Conservation (phyloP, 2,888 invertebrate species). For the Drosophila colorata region DNA sequence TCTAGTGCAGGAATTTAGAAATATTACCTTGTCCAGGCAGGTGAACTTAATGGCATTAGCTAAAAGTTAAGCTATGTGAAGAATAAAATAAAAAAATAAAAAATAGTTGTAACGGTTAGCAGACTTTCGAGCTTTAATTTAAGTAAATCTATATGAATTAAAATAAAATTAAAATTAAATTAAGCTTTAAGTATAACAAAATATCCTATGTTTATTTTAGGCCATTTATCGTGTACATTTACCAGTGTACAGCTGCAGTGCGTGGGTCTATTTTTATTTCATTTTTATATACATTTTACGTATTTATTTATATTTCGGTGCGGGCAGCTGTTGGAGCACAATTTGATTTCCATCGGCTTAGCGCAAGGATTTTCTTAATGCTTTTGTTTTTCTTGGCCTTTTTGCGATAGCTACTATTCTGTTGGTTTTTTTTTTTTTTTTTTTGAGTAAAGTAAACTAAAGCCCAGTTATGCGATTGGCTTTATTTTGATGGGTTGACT, state of each 20-base stretch:
- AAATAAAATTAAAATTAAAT: no score
- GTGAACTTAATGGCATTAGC: neutral
- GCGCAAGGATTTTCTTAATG: constrained; percentile 56
- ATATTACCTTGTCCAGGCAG: neutral
- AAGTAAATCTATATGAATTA: no score
- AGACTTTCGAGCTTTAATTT: no score
- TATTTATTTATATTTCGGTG: constrained; percentile 51
- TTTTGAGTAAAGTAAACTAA: constrained; percentile 2
- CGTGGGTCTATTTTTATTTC: constrained; percentile 26
- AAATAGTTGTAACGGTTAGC: neutral
- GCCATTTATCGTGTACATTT: neutral
- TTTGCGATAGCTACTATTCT: constrained; percentile 16
- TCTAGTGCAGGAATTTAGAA: neutral
- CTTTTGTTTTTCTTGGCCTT: constrained; percentile 33
- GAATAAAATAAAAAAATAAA: no score
- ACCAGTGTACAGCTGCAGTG: constrained; percentile 45
- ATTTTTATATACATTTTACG: constrained; percentile 42
- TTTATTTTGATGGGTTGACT: constrained; percentile 45
- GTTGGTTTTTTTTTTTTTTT: constrained; percentile 15
- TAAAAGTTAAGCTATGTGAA: no score
- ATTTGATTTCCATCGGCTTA: constrained; percentile 63
- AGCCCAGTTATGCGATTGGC: constrained; percentile 49
- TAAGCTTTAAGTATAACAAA: no score
- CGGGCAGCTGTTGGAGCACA: constrained; percentile 53
- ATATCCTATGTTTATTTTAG: neutral